Evolutionary conservation across 1,140 invertebrate species (phyloP).

Genomic region (Drosophila santomea): DNA sequence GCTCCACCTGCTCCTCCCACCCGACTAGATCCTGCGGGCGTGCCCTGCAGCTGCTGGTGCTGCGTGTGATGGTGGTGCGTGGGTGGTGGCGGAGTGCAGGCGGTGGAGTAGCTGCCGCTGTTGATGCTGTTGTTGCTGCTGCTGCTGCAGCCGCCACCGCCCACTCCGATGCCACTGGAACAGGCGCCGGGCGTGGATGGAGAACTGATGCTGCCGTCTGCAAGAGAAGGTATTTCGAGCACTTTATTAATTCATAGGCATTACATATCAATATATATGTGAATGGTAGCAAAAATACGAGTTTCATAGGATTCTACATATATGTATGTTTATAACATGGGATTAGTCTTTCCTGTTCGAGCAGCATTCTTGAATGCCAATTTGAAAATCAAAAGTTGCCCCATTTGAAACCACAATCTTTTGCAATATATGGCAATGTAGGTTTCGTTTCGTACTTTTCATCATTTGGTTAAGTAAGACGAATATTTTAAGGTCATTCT

Average conservation of each 20-base stretch:
- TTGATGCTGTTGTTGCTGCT: conserved; percentile 58
- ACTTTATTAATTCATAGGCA: too few species aligned
- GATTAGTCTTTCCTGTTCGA: neutral
- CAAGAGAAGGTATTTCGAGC: conserved; percentile 3
- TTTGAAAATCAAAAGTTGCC: conserved; percentile 1
- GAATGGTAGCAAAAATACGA: too few species aligned
- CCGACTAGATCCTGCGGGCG: conserved; percentile 12
- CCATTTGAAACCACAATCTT: conserved; percentile 7
- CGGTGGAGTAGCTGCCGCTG: conserved; percentile 47
- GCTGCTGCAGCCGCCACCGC: conserved; percentile 34
- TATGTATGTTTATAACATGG: too few species aligned
- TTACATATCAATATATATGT: too few species aligned
- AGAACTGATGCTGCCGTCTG: conserved; percentile 83
- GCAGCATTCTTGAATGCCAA: conserved; percentile 11
- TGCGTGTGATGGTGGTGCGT: conserved; percentile 29
- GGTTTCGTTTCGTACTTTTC: neutral
- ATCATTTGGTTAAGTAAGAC: neutral
- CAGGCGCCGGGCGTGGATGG: conserved; percentile 80
- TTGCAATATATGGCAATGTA: conserved; percentile 4
- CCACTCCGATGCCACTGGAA: conserved; percentile 46
- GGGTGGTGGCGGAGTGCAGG: conserved; percentile 45
- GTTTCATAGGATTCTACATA: too few species aligned
- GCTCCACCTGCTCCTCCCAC: conserved; percentile 6
- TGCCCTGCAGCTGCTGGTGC: conserved; percentile 26
- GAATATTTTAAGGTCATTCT: neutral